Conservation (phyloP, 2,113 vertebrate genomes). For the Pangasianodon hypophthalmus region DNA sequence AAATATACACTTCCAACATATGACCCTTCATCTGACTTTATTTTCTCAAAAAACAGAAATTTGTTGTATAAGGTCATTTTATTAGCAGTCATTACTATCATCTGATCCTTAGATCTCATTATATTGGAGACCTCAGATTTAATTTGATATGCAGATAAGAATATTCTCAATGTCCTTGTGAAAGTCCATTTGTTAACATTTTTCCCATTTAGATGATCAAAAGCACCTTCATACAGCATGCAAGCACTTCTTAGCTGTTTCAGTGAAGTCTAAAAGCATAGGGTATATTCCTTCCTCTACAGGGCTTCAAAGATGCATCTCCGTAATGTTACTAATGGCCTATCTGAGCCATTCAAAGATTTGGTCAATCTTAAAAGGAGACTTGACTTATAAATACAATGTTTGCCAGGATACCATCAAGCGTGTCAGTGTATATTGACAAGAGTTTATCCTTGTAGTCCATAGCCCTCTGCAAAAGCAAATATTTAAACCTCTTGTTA, state of each 20-base stretch:
- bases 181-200: no score
- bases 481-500: neutral
- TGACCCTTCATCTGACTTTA: no score
- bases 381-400: neutral
- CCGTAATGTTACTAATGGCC: conserved; percentile 11
- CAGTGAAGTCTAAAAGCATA: neutral
- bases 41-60: no score
- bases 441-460: neutral
- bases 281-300: neutral
- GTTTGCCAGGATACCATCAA: neutral
- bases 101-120: no score
- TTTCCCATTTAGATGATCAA: no score
- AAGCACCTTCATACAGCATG: no score
- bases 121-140: no score
- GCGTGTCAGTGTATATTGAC: neutral
- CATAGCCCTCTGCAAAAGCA: neutral
- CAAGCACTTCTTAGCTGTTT: neutral
- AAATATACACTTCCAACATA: no score
- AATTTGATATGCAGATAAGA: no score
- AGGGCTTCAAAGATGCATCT: neutral
- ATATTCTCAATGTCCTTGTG: no score
- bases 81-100: no score
- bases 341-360: neutral
- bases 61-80: no score
- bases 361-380: neutral